phyloP scores from a whole-genome alignment of 2,888 invertebrate species.

The Pterostichus madidus region DNA sequence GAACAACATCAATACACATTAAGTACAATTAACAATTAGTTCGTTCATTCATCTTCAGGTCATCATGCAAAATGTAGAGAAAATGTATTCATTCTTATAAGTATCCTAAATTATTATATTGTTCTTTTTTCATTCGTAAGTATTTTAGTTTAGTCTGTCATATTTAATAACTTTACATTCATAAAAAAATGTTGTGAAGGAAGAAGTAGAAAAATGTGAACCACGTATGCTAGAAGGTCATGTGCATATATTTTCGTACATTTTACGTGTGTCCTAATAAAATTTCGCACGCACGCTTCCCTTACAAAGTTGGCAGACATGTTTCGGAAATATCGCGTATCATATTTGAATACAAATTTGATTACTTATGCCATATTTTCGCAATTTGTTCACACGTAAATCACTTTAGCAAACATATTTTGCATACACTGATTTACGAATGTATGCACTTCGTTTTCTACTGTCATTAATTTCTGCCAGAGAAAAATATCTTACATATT shows the following conservation, averaged over 20 bases:
- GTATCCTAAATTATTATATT: neutral
- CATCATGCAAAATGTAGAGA: constrained; percentile 41
- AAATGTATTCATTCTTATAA: neutral
- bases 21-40: constrained; percentile 22
- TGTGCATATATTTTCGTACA: constrained; percentile 39
- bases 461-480: constrained; percentile 13
- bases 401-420: constrained; percentile 22
- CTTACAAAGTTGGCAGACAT: constrained; percentile 37
- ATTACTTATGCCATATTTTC: constrained; percentile 33
- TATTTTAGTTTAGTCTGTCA: constrained; percentile 2
- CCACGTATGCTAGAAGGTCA: constrained; percentile 36
- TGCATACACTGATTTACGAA: constrained; percentile 22
- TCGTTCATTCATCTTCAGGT: constrained; percentile 5
- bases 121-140: neutral
- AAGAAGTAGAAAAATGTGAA: constrained; percentile 20
- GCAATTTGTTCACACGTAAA: constrained; percentile 33
- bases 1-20: constrained; percentile 36
- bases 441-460: constrained; percentile 4
- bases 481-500: constrained; percentile 7
- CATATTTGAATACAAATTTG: constrained; percentile 33
- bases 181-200: neutral
- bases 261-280: constrained; percentile 50
- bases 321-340: constrained; percentile 42
- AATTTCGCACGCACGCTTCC: constrained; percentile 37
- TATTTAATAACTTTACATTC: constrained; percentile 17